Percentiles rank a stretch among this genome's conserved stretches.
These are phyloP conservation scores for Hirudo medicinalis DNA, from an alignment of 1,140 invertebrate species.

Conservation along the genomic window DNA sequence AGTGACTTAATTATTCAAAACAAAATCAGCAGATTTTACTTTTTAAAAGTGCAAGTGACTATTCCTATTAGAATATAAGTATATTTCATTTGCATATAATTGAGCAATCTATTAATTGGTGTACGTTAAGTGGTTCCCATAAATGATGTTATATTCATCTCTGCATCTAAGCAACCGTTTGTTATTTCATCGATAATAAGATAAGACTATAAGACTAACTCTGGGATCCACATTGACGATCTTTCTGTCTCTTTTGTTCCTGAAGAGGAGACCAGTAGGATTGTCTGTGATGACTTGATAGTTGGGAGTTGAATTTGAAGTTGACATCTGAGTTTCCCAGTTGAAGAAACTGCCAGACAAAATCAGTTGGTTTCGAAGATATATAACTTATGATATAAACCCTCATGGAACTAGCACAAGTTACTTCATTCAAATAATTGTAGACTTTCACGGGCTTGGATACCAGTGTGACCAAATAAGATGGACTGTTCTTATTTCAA, in stretches of 20 bases:
- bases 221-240: slow-evolving; percentile 43
- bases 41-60: not conserved
- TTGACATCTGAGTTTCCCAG: slow-evolving; percentile 52
- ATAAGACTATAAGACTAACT: slow-evolving; percentile 28
- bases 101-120: not conserved
- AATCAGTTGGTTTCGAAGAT: not conserved
- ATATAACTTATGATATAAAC: not conserved
- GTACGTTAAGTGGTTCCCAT: not conserved
- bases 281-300: slow-evolving; percentile 53
- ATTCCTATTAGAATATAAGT: not conserved
- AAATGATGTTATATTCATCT: not conserved
- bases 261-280: slow-evolving; percentile 52
- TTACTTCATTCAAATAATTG: not conserved
- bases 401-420: not conserved
- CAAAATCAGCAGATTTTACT: not conserved
- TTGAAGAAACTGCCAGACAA: slow-evolving; percentile 46
- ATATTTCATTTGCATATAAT: not conserved
- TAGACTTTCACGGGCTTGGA: not conserved
- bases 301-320: slow-evolving; percentile 55
- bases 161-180: not conserved
- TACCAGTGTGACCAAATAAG: not conserved
- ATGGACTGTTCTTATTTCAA: not conserved
- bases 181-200: not conserved
- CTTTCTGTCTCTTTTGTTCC: slow-evolving; percentile 43
- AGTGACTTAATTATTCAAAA: too few species aligned